phyloP scores from a whole-genome alignment of 2,888 invertebrate genomes.

The Subacronicta megacephala region DNA sequence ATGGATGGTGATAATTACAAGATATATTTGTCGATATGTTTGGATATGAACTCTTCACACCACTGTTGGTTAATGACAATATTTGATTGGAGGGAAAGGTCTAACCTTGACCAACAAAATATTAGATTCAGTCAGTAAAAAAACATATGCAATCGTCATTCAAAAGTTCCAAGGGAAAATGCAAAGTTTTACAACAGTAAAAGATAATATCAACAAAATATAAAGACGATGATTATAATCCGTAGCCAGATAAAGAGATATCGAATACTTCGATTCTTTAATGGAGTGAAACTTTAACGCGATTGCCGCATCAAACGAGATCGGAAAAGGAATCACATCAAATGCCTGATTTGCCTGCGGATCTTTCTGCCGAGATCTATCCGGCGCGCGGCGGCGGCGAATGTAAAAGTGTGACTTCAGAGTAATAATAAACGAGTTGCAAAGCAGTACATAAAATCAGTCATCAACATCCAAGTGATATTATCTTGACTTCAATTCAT shows the following conservation, averaged over 20 bases:
- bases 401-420: slow-evolving; percentile 47
- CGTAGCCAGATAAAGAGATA: slow-evolving; percentile 24
- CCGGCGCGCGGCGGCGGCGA: slow-evolving; percentile 51
- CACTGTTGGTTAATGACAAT: too few species aligned
- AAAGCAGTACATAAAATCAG: too few species aligned
- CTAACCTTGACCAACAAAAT: too few species aligned
- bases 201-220: slow-evolving; percentile 11
- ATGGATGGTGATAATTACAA: neutral
- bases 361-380: slow-evolving; percentile 59
- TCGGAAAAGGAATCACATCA: slow-evolving; percentile 51
- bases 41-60: neutral
- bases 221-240: slow-evolving; percentile 22
- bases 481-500: too few species aligned
- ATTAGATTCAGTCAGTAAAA: too few species aligned
- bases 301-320: slow-evolving; percentile 51
- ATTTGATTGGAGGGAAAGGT: too few species aligned
- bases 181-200: neutral
- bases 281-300: slow-evolving; percentile 51
- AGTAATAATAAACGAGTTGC: slow-evolving; percentile 15
- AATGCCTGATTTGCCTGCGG: slow-evolving; percentile 51
- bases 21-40: neutral
- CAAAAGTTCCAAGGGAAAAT: neutral
- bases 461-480: too few species aligned
- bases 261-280: slow-evolving; percentile 30
- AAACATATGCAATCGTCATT: too few species aligned